A percentile compares a stretch with the other conserved stretches of the same genome.
phyloP scores from a whole-genome alignment of 37 sponge, comb jelly and placozoan species.

The Dysidea cf. avara region DNA sequence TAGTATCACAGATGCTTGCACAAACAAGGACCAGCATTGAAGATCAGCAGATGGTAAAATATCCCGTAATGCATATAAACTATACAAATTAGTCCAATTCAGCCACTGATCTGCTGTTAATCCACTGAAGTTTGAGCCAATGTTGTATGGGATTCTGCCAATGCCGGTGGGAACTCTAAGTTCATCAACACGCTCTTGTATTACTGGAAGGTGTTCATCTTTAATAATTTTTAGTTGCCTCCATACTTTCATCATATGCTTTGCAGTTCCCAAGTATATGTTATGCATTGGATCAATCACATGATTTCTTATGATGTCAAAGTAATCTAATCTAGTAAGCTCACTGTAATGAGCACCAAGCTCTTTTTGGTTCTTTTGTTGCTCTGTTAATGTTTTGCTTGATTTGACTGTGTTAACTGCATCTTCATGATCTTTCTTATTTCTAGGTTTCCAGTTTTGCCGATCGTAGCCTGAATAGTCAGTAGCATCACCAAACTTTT shows the following conservation, averaged over 20 bases:
- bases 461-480: constrained; percentile 40
- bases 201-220: neutral
- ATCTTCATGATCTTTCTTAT: constrained; percentile 9
- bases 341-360: constrained; percentile 24
- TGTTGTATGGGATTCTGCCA: constrained; percentile 20
- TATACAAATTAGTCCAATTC: constrained; percentile 5
- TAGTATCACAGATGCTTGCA: constrained; percentile 16
- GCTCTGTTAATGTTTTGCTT: constrained; percentile 9
- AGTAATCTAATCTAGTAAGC: no score
- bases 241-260: neutral
- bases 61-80: neutral
- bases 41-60: neutral
- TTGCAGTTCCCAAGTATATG: constrained; percentile 8
- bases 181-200: constrained; percentile 7
- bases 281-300: constrained; percentile 27
- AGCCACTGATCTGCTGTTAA: constrained; percentile 17
- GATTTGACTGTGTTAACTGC: neutral
- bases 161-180: constrained; percentile 2
- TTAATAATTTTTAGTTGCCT: neutral
- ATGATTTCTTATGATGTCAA: neutral
- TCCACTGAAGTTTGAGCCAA: constrained; percentile 4
- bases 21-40: constrained; percentile 12
- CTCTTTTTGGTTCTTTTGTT: neutral
- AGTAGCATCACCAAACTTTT: constrained; percentile 28
- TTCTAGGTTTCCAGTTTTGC: constrained; percentile 8